Conservation (phyloP, 2,888 invertebrate species). For the Pycnomerus fuliginosus region DNA sequence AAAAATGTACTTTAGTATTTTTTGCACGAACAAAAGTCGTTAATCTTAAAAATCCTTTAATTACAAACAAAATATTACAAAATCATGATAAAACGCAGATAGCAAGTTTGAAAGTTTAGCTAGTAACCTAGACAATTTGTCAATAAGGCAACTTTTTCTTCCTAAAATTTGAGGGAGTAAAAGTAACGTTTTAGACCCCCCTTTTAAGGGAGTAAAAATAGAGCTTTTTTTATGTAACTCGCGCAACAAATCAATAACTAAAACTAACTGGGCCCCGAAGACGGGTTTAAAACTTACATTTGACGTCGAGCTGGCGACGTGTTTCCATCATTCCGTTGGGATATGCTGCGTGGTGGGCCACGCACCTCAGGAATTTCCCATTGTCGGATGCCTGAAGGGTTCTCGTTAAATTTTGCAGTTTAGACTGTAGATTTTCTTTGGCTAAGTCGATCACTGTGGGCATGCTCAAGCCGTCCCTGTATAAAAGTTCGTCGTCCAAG, state of each 20-base stretch:
- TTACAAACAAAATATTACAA: too few relatives aligned
- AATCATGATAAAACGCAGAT: too few relatives aligned
- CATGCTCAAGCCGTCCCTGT: slow-evolving; percentile 54
- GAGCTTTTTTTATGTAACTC: too few relatives aligned
- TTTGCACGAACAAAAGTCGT: too few relatives aligned
- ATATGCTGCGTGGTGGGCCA: slow-evolving; percentile 66
- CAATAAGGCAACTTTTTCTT: too few relatives aligned
- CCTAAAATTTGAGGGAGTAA: too few relatives aligned
- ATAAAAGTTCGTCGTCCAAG: slow-evolving; percentile 64
- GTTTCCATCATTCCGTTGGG: slow-evolving; percentile 46
- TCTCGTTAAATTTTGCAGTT: slow-evolving; percentile 66
- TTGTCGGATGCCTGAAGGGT: slow-evolving; percentile 65
- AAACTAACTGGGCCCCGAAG: not conserved
- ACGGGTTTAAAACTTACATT: slow-evolving; percentile 62
- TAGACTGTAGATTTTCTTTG: slow-evolving; percentile 62
- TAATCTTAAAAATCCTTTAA: too few relatives aligned
- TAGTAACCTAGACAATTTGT: too few relatives aligned
- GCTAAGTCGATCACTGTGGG: slow-evolving; percentile 57
- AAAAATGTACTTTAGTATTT: too few relatives aligned
- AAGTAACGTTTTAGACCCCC: too few relatives aligned
- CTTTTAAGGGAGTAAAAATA: too few relatives aligned
- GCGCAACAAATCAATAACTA: slow-evolving; percentile 20
- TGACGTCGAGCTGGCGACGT: slow-evolving; percentile 56
- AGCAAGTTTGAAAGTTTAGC: too few relatives aligned
- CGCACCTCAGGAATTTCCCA: slow-evolving; percentile 64